A percentile compares a stretch with the other conserved stretches of the same genome.
phyloP scores from a whole-genome alignment of 2,797 vertebrate species.

The Muscicapa comitata region DNA sequence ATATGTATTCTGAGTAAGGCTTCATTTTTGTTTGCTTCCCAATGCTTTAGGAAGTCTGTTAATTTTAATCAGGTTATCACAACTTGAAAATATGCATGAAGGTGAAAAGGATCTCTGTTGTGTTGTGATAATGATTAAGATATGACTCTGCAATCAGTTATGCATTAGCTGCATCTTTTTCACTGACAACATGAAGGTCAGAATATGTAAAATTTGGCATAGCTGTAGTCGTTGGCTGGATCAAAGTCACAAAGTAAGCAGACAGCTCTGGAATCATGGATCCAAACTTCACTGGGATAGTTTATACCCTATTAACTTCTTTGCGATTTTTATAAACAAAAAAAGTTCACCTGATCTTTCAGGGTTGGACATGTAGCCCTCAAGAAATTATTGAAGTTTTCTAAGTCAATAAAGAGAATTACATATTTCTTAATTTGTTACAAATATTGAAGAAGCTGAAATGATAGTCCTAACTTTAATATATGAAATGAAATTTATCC shows the following conservation, averaged over 20 bases:
- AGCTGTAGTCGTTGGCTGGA: background rate
- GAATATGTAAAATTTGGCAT: background rate
- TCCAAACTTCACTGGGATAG: background rate
- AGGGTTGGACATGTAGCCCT: background rate
- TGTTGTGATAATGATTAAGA: background rate
- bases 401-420: background rate
- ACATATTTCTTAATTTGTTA: background rate
- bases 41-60: background rate
- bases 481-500: background rate
- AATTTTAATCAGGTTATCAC: background rate
- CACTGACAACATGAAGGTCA: rapidly evolving
- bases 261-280: background rate
- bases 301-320: background rate
- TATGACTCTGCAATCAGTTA: background rate
- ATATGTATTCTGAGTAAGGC: background rate
- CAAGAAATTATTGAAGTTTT: background rate
- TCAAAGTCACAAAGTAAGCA: background rate
- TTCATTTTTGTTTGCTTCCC: background rate
- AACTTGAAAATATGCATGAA: background rate
- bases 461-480: background rate
- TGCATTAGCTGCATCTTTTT: background rate
- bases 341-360: background rate
- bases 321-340: background rate
- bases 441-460: background rate
- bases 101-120: background rate